Conservation (phyloP, 1,140 invertebrate species). For the Drosophila lowei region DNA sequence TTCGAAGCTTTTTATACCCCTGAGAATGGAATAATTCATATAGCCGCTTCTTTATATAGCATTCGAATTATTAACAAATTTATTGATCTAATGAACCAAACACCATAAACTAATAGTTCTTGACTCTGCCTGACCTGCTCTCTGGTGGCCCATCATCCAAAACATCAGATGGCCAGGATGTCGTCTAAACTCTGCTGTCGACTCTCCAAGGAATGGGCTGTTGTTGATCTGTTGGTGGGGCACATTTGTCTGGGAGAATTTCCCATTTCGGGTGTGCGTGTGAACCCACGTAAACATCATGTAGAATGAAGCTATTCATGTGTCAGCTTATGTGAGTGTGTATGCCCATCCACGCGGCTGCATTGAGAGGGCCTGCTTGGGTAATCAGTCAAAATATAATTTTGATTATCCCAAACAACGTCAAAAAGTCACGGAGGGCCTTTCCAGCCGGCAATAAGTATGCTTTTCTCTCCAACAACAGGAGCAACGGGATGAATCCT, state of each 20-base stretch:
- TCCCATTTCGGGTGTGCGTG: not conserved
- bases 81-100: no score
- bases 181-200: no score
- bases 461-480: constrained; percentile 23
- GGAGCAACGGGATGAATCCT: constrained; percentile 19
- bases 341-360: constrained; percentile 51
- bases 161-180: no score
- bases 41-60: no score
- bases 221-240: not conserved
- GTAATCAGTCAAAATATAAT: constrained; percentile 82
- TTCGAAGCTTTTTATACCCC: no score
- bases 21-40: no score
- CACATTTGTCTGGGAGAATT: no score
- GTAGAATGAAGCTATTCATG: constrained; percentile 35
- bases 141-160: no score
- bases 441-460: constrained; percentile 52
- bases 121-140: no score
- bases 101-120: no score
- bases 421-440: constrained; percentile 72
- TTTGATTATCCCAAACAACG: constrained; percentile 75
- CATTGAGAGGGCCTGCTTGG: constrained; percentile 45
- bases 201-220: constrained; percentile 1
- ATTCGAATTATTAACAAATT: no score
- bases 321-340: constrained; percentile 41
- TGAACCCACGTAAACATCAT: constrained; percentile 37